phyloP scores from a whole-genome alignment of 2,113 vertebrate genomes.

The Sakesphorus luctuosus region DNA sequence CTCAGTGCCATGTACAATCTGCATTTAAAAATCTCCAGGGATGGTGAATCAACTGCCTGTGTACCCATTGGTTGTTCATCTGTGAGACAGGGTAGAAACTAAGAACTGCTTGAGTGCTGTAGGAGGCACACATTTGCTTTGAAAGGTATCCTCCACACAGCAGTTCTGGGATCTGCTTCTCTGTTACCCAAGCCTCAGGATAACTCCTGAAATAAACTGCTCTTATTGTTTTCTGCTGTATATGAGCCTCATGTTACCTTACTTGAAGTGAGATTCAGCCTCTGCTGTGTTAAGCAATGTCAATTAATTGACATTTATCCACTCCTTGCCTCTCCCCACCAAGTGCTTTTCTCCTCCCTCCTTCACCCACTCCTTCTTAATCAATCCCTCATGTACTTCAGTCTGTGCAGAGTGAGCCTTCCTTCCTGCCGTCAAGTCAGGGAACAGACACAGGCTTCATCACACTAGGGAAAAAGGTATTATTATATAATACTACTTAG shows the following conservation, averaged over 20 bases:
- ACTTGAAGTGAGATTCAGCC: slow-evolving; percentile 1
- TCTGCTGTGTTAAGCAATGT: neutral
- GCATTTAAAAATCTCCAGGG: too few relatives aligned
- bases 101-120: neutral
- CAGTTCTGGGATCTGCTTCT: neutral
- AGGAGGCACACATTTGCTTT: neutral
- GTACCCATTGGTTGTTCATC: neutral
- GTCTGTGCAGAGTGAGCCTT: neutral
- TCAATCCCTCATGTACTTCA: slow-evolving; percentile 5
- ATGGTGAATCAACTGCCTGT: neutral
- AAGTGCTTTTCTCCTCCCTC: neutral
- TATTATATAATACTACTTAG: slow-evolving; percentile 30
- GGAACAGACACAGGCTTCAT: neutral
- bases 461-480: slow-evolving; percentile 16
- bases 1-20: too few relatives aligned
- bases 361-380: neutral
- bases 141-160: neutral
- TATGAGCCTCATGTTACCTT: neutral
- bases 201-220: slow-evolving; percentile 21
- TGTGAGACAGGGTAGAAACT: neutral
- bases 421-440: slow-evolving; percentile 16
- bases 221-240: slow-evolving; percentile 21
- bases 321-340: neutral
- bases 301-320: neutral
- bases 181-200: neutral